These are phyloP conservation scores for Psephotus haematonotus DNA, from an alignment of 2,113 vertebrate species.

Conservation along the genomic window DNA sequence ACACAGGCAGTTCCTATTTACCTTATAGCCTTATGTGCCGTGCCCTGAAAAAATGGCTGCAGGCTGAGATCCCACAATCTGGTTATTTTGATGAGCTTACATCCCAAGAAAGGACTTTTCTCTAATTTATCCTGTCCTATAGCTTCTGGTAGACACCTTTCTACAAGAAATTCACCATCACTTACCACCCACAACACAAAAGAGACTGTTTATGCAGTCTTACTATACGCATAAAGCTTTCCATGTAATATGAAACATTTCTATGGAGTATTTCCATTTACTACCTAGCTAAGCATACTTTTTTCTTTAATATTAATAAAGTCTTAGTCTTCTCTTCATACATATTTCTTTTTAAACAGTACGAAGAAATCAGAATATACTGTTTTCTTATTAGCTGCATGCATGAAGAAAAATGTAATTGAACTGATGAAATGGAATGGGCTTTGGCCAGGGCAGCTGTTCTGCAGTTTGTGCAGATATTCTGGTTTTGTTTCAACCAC, in stretches of 20 bases:
- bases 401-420: neutral
- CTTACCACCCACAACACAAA: neutral
- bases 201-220: neutral
- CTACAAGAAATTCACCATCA: neutral
- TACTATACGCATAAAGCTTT: neutral
- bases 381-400: neutral
- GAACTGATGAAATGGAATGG: neutral
- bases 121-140: neutral
- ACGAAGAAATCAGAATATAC: neutral
- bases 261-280: neutral
- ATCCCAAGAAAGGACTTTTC: neutral
- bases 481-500: neutral
- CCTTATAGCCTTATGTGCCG: neutral
- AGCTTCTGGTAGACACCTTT: neutral
- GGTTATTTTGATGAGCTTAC: neutral
- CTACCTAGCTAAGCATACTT: neutral
- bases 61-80: accelerated
- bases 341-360: neutral
- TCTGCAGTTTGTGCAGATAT: neutral
- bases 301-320: neutral
- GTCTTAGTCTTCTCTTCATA: neutral
- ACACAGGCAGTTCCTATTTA: neutral
- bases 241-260: neutral
- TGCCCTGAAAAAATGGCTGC: neutral
- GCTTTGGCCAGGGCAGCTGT: neutral